These are phyloP conservation scores for Drosophila teissieri DNA, from an alignment of 1,140 invertebrate genomes.

Conservation along the genomic window DNA sequence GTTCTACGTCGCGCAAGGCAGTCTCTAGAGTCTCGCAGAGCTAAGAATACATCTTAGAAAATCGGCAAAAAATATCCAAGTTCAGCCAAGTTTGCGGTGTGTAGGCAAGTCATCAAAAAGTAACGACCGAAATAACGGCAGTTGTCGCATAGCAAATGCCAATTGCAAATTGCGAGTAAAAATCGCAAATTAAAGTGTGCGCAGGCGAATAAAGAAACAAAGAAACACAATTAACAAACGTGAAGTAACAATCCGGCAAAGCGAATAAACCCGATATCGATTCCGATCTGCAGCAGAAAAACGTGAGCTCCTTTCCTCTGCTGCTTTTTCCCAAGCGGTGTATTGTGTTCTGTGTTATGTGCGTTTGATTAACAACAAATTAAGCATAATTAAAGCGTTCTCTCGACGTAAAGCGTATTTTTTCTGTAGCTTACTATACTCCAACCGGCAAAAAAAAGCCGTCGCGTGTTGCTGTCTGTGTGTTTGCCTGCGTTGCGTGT, in stretches of 20 bases:
- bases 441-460: conserved; percentile 72
- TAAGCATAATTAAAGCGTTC: conserved; percentile 71
- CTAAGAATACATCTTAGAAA: conserved; percentile 59
- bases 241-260: conserved; percentile 41
- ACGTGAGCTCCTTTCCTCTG: conserved; percentile 61
- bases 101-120: conserved; percentile 9
- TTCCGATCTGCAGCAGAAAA: conserved; percentile 52
- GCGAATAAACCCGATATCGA: conserved; percentile 50
- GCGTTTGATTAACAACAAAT: conserved; percentile 73
- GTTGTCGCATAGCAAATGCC: conserved; percentile 66
- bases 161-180: conserved; percentile 5
- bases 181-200: conserved; percentile 51
- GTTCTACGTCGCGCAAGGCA: conserved; percentile 65
- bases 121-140: conserved; percentile 20
- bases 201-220: conserved; percentile 29
- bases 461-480: conserved; percentile 72
- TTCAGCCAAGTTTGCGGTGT: conserved; percentile 17
- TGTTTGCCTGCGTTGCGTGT: conserved; percentile 15
- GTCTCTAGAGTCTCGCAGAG: conserved; percentile 48
- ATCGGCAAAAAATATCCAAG: conserved; percentile 24
- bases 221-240: conserved; percentile 29
- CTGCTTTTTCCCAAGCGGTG: conserved; percentile 30
- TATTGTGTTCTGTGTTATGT: conserved; percentile 25
- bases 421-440: conserved; percentile 30
- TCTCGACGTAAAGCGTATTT: conserved; percentile 26